A percentile compares a stretch with the other conserved stretches of the same genome.
These are phyloP conservation scores for Acanthurus leucopareius DNA, from an alignment of 2,797 vertebrate genomes.

Conservation along the genomic window DNA sequence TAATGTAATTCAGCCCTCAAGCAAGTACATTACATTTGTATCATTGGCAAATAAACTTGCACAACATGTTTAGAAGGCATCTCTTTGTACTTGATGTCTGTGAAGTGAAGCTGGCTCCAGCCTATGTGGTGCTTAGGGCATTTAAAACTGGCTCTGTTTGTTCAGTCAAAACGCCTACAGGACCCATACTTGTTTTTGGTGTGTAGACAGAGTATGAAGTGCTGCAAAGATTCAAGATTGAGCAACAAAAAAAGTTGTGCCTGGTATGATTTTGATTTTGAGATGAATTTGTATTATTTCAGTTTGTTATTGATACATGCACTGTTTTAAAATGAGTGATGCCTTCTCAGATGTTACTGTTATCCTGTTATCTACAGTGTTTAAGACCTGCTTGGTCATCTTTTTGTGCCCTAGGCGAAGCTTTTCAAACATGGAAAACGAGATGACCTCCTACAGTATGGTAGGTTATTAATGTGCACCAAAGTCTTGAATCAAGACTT, in stretches of 20 bases:
- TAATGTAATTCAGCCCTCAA: conserved; percentile 49
- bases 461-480: conserved; percentile 79
- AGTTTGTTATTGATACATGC: background rate
- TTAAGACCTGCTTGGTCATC: conserved; percentile 2
- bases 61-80: conserved; percentile 59
- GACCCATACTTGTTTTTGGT: conserved; percentile 43
- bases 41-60: conserved; percentile 55
- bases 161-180: conserved; percentile 52
- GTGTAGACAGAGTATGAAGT: background rate
- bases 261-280: background rate
- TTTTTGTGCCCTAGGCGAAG: conserved; percentile 88
- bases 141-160: conserved; percentile 75
- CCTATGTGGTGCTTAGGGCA: conserved; percentile 53
- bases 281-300: background rate
- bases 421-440: conserved; percentile 98
- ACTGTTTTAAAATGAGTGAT: background rate
- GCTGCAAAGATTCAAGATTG: background rate
- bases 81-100: conserved; percentile 23
- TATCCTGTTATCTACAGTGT: background rate
- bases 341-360: background rate
- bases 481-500: background rate
- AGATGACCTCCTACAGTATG: conserved; percentile 94
- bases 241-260: background rate
- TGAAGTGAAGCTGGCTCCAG: conserved; percentile 37
- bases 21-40: conserved; percentile 44